Conservation (phyloP, 2,797 vertebrate genomes). For the Schizopygopsis malacanthus region DNA sequence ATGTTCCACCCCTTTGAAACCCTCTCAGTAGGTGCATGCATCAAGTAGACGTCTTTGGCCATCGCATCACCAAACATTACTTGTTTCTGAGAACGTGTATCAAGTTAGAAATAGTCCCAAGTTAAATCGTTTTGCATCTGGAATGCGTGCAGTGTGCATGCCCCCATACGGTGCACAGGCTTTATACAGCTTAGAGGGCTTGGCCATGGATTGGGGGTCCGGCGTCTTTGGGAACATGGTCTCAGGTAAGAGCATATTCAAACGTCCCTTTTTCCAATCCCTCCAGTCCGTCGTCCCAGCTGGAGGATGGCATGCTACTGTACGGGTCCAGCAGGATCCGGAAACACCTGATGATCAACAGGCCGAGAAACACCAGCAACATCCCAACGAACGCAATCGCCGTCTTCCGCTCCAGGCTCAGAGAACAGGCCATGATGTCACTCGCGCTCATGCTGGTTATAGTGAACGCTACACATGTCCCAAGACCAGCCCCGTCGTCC, state of each 20-base stretch:
- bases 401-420: constrained; percentile 97
- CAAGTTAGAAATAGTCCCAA: background rate
- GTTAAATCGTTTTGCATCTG: background rate
- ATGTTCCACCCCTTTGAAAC: background rate
- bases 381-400: constrained; percentile 96
- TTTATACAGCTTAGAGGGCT: background rate
- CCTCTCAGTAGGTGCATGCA: background rate
- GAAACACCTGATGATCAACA: constrained; percentile 96
- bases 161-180: background rate
- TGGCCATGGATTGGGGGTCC: background rate
- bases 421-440: constrained; percentile 86
- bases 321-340: constrained; percentile 95
- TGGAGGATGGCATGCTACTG: constrained; percentile 97
- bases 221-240: constrained; percentile 48
- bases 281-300: constrained; percentile 94
- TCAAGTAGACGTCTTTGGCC: background rate
- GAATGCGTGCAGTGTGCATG: background rate
- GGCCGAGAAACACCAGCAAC: constrained; percentile 92
- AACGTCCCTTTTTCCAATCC: constrained; percentile 96
- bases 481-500: constrained; percentile 73
- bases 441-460: constrained; percentile 91
- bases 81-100: background rate
- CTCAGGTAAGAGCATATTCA: constrained; percentile 93
- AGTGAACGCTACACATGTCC: constrained; percentile 90
- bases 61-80: background rate